These are phyloP conservation scores for Phoxinus phoxinus DNA, from an alignment of 2,113 vertebrate genomes.

Conservation along the genomic window DNA sequence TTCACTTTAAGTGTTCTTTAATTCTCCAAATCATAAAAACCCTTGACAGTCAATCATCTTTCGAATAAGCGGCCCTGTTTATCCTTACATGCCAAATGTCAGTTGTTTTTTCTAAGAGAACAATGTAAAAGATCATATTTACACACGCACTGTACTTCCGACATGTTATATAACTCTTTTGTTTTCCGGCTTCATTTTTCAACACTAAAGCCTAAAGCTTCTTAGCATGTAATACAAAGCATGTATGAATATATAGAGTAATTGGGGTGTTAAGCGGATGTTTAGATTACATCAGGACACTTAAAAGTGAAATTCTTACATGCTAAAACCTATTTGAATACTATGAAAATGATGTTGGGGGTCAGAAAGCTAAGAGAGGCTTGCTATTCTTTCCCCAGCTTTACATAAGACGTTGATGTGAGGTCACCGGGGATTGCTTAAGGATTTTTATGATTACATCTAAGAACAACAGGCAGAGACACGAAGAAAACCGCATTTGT, in stretches of 20 bases:
- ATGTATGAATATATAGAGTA: conserved; percentile 44
- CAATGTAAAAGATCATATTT: conserved; percentile 1
- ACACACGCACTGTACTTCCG: not conserved
- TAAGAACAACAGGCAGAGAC: conserved; percentile 34
- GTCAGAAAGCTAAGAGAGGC: not conserved
- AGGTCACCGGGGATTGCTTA: conserved; percentile 54
- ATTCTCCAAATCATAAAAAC: not conserved
- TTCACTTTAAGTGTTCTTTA: not conserved
- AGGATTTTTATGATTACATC: conserved; percentile 54
- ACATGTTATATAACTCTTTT: conserved; percentile 56
- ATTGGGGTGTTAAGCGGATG: conserved; percentile 40
- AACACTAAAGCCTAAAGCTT: conserved; percentile 57
- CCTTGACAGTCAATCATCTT: not conserved
- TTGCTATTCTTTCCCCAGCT: conserved; percentile 37
- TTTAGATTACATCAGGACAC: not conserved
- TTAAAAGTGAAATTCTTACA: not conserved
- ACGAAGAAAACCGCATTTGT: conserved; percentile 11
- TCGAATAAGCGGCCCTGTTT: not conserved
- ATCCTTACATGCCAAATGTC: conserved; percentile 14
- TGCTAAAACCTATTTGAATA: not conserved
- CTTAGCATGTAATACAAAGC: conserved; percentile 52
- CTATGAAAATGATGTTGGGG: not conserved
- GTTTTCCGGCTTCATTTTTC: conserved; percentile 54
- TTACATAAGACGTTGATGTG: conserved; percentile 58
- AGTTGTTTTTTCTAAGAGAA: not conserved